Evolutionary conservation across 1,140 invertebrate genomes (phyloP).

Genomic region (Drosophila athabasca): DNA sequence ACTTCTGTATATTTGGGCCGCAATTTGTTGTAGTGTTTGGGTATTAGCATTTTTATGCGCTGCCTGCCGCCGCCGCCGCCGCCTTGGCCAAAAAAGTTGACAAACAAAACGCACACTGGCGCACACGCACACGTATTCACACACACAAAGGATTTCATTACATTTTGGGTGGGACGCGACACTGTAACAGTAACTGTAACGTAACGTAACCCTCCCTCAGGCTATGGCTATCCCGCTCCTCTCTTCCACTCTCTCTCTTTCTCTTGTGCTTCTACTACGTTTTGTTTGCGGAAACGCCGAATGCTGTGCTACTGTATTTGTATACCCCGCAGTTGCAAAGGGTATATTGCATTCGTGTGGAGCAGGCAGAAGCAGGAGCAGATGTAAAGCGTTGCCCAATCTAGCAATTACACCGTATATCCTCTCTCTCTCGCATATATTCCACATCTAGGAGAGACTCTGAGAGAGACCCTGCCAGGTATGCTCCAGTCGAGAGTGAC

Average conservation of each 20-base stretch:
- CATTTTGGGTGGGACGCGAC: constrained; percentile 61
- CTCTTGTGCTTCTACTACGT: constrained; percentile 9
- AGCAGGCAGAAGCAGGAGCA: neutral
- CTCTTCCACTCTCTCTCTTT: constrained; percentile 25
- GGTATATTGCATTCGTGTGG: constrained; percentile 11
- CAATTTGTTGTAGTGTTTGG: constrained; percentile 74
- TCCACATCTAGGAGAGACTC: too few species aligned
- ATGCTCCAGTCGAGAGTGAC: too few species aligned
- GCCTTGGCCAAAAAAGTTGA: constrained; percentile 62
- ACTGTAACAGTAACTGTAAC: constrained; percentile 38
- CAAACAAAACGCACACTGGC: constrained; percentile 65
- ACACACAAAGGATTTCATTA: constrained; percentile 75
- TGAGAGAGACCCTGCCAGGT: too few species aligned
- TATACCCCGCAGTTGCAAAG: constrained; percentile 22
- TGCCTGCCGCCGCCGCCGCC: constrained; percentile 29
- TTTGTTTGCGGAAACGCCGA: constrained; percentile 49
- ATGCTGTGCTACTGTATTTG: constrained; percentile 76
- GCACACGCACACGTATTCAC: constrained; percentile 32
- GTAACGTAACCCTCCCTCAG: constrained; percentile 29
- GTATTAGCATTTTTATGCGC: constrained; percentile 77
- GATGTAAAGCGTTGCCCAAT: too few species aligned
- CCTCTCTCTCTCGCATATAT: too few species aligned
- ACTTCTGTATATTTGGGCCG: constrained; percentile 50
- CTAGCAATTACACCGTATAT: too few species aligned
- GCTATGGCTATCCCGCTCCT: neutral